Evolutionary conservation across 2,113 vertebrate species (phyloP), one percentile per base, ranked within the genome.

Genomic region (Bubo bubo): DNA sequence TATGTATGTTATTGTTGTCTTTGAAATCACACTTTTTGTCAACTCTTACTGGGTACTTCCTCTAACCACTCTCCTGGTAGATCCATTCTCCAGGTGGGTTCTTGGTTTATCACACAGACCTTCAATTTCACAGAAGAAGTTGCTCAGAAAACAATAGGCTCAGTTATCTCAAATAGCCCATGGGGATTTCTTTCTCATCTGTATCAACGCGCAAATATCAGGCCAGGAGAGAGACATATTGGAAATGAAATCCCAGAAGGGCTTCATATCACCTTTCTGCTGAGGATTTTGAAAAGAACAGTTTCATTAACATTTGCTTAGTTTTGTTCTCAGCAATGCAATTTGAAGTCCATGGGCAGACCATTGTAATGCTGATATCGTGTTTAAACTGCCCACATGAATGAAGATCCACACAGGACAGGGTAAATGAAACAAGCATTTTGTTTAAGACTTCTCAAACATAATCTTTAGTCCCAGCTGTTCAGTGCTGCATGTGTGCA

Each of bases 161-260:
- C 58, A 35, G 28, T 80, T 88, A 77, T 76, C 55, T 91, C 52
- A 77, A 77, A 62, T 20, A 91, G 20, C 37, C 20, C 1, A 0
- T 14, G 26, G 74, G 37, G 17, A 83, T 83, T 92, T 72, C 58
- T 73, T 72, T 95, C 39, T 90, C 49, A 50, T 71, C 72, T 74
- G 3, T 84, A 67, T 86, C 75, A 73, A 26, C 49, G 39, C 66
- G 39, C 37, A 92, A 64, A 72, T 92, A 70, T 45, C 49, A 67
- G 58, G 15, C 22, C 47, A 71, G 37, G 37, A 79, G 63, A 91
- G 13, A 88, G 27, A 53, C 20, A 43, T 22, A 79, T 49, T 71
- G 43, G 32, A 94, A 95, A 79, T 75, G 26, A 91, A 93, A 90
- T 27, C 56, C 62, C 47, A 72, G 8, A 85, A 76, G 21, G 26